These are phyloP conservation scores for Vicugna pacos DNA, from an alignment of 2,113 vertebrate genomes.

Conservation along the genomic window DNA sequence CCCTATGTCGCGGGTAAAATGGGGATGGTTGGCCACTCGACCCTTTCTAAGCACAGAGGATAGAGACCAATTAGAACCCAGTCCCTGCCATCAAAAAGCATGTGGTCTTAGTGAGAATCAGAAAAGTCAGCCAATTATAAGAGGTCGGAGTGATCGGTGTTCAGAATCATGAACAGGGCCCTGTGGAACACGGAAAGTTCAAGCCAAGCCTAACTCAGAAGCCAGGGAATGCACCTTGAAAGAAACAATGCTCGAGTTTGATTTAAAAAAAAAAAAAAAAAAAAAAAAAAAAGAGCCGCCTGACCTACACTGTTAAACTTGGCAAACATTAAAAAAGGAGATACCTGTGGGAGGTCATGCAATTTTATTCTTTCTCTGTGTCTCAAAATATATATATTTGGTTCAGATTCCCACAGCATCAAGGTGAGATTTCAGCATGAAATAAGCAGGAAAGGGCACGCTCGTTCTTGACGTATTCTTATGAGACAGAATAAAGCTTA, in stretches of 20 bases:
- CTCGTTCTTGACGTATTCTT: background rate
- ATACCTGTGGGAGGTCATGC: background rate
- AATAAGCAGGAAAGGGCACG: background rate
- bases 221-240: background rate
- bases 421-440: background rate
- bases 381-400: background rate
- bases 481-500: background rate
- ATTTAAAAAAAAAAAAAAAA: background rate
- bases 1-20: background rate
- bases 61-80: background rate
- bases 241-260: background rate
- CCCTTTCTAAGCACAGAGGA: background rate
- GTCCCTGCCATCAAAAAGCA: background rate
- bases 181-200: too few species aligned
- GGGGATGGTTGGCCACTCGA: accelerated
- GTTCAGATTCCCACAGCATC: background rate
- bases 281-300: background rate
- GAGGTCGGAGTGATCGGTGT: background rate
- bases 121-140: background rate
- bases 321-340: background rate
- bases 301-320: background rate
- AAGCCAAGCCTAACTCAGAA: background rate
- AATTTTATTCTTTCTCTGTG: background rate
- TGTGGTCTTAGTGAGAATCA: background rate
- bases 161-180: background rate